Base-by-base conservation (phyloP, 2,797 vertebrate genomes). In the Thunnus albacares region DNA sequence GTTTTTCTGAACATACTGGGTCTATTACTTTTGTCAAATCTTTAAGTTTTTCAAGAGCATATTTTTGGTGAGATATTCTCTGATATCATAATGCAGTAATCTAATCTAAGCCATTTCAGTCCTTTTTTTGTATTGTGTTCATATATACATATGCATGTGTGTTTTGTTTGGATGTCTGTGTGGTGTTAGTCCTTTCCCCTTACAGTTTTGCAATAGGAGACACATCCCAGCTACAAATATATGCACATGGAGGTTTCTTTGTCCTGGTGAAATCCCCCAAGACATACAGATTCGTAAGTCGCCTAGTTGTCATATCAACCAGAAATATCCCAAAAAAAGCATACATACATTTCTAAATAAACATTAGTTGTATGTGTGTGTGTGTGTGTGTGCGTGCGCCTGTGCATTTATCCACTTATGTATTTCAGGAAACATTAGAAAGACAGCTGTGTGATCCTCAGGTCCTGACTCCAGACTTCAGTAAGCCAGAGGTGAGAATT, bases 231-330 rank as follows among this genome's bases (percentile, higher is more conserved):
- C 93, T 98, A 88, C 96, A 97, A 78, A 94, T 96, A 62, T 99
- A 99, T 88, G 92, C 96, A 84, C 97, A 99, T 1, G 98, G 98
- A 81, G 98, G 98, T 43, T 97, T 98, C 92, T 97, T 98, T 90
- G 90, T 97, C 58, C 95, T 97, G 89, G 91, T 99, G 92, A 99
- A 99, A 94, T 96, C 91, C 0, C 95, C 97, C 2, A 97, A 96
- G 88, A 96, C 91, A 13, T 97, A 95, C 93, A 95, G 58, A 90
- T 99, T 99, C 93, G 98, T 99, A 96, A 96, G 98, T 96, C 13
- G 8, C 66, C 33, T 24, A 6, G 1, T 69, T 63, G 2, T 30
- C 13, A 38, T 8, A 15, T 18, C 10, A 52, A 24, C 18, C 12
- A 61, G 1, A 70, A 63, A 79, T 24, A 52, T 56, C 5, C 4